These are phyloP conservation scores for Zaprionus africanus DNA, from an alignment of 1,140 invertebrate genomes.

Conservation along the genomic window DNA sequence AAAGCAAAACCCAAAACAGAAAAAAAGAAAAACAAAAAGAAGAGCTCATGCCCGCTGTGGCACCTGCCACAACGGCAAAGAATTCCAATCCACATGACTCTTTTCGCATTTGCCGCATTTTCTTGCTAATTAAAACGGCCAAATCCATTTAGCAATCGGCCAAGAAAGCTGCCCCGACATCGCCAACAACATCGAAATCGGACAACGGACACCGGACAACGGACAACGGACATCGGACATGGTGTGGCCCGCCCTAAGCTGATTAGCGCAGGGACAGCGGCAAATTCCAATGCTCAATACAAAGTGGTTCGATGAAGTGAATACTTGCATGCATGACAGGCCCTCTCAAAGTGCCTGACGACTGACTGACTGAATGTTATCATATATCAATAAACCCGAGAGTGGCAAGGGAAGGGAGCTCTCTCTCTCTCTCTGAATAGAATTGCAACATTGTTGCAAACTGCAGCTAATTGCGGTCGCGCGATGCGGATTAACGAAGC, in stretches of 20 bases:
- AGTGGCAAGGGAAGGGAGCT: background rate
- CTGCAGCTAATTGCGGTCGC: conserved; percentile 54
- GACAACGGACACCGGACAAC: background rate
- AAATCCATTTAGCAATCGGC: conserved; percentile 71
- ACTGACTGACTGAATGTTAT: conserved; percentile 56
- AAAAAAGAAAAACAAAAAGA: conserved; percentile 1
- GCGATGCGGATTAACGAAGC: conserved; percentile 61
- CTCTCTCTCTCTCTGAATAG: conserved; percentile 54
- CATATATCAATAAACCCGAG: conserved; percentile 72
- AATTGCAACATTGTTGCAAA: conserved; percentile 69
- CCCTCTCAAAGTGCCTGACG: conserved; percentile 5
- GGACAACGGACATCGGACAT: background rate
- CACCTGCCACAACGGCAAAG: conserved; percentile 11
- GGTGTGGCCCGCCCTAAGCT: conserved; percentile 32
- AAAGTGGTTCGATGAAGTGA: conserved; percentile 21
- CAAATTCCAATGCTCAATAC: conserved; percentile 7
- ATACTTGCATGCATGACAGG: background rate
- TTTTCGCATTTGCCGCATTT: conserved; percentile 63
- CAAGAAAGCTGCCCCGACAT: conserved; percentile 7
- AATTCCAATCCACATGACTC: conserved; percentile 39
- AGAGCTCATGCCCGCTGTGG: background rate
- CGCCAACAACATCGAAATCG: background rate
- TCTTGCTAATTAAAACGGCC: conserved; percentile 75
- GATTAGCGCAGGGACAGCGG: conserved; percentile 35
- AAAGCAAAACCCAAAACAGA: conserved; percentile 2